Evolutionary conservation across 2,113 vertebrate species (phyloP).

Genomic region (Narcine bancroftii): DNA sequence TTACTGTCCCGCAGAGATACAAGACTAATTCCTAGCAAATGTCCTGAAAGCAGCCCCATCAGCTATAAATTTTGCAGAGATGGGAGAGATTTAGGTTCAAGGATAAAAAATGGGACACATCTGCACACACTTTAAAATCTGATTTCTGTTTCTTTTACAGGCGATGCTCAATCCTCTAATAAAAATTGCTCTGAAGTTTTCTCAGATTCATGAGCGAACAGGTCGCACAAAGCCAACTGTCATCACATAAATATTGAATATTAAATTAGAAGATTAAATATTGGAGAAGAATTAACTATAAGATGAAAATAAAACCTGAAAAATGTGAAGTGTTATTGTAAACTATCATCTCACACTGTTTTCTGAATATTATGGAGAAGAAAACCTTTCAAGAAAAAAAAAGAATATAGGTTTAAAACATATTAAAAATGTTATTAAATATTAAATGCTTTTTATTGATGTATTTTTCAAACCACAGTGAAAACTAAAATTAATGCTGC

Average conservation of each 20-base stretch:
- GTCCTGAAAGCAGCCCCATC: background rate
- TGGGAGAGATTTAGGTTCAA: background rate
- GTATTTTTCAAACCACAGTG: constrained; percentile 21
- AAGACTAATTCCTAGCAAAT: background rate
- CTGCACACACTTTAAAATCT: background rate
- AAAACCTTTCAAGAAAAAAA: background rate
- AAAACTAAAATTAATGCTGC: constrained; percentile 11
- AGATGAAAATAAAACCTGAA: background rate
- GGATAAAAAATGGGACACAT: background rate
- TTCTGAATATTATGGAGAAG: background rate
- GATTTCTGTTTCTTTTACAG: constrained; percentile 53
- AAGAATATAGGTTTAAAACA: background rate
- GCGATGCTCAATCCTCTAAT: constrained; percentile 91
- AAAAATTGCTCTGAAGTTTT: constrained; percentile 84
- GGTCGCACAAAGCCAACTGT: constrained; percentile 82
- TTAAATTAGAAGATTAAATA: constrained; percentile 7
- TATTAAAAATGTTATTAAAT: constrained; percentile 26
- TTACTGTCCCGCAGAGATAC: background rate
- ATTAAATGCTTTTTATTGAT: background rate
- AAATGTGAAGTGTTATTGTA: constrained; percentile 24
- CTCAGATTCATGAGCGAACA: constrained; percentile 78
- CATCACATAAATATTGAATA: constrained; percentile 73
- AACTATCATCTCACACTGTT: background rate
- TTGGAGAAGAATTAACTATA: background rate
- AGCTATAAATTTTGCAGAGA: no score